A percentile compares a stretch with the other conserved stretches of the same genome.
Evolutionary conservation across 2,888 invertebrate genomes (phyloP).

Genomic region (Trachelus tabidus): DNA sequence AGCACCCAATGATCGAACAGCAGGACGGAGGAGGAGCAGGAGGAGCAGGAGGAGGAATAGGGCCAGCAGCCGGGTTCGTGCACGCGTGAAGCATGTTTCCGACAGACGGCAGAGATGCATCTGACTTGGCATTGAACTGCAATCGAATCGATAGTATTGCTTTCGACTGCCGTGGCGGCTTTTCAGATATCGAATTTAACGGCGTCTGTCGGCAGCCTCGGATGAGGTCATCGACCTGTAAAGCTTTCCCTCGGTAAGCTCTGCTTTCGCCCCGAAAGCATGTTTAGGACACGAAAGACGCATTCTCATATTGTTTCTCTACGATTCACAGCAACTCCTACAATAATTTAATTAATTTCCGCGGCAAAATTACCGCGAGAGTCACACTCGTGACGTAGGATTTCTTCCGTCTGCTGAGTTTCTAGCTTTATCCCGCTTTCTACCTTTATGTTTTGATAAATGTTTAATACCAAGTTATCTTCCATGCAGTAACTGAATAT

Average conservation of each 20-base stretch:
- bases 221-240: too few relatives aligned
- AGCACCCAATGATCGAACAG: background rate
- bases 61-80: background rate
- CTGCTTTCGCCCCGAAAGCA: too few relatives aligned
- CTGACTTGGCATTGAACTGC: conserved; percentile 32
- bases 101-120: conserved; percentile 42
- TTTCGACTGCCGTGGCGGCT: conserved; percentile 21
- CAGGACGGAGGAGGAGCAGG: background rate
- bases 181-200: too few relatives aligned
- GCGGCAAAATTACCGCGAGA: conserved; percentile 29
- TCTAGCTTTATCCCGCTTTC: conserved; percentile 1
- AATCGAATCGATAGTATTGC: conserved; percentile 32
- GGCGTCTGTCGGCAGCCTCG: too few relatives aligned
- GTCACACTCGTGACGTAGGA: conserved; percentile 26
- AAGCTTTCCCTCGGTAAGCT: too few relatives aligned
- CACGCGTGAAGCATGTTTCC: conserved; percentile 21
- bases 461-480: too few relatives aligned
- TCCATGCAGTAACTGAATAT: too few relatives aligned
- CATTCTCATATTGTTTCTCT: background rate
- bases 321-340: background rate
- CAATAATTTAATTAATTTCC: conserved; percentile 42
- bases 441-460: too few relatives aligned
- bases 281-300: too few relatives aligned
- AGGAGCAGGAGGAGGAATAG: background rate
- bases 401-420: conserved; percentile 40